A percentile compares a stretch with the other conserved stretches of the same genome.
These are phyloP conservation scores for Sapayoa aenigma DNA, from an alignment of 2,113 vertebrate species.

Conservation along the genomic window DNA sequence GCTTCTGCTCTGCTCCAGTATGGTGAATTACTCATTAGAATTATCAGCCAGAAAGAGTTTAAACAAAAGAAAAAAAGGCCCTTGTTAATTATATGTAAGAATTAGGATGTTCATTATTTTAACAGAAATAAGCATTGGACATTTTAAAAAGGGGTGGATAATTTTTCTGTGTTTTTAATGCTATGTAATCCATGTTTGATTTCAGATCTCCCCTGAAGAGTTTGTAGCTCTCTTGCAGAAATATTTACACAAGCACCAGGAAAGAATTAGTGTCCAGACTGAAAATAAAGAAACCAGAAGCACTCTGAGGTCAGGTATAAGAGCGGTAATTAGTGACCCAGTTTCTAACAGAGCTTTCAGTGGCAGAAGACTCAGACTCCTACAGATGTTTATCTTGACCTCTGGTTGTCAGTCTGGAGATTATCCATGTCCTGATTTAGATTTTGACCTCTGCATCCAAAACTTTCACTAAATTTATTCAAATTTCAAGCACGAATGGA, in stretches of 20 bases:
- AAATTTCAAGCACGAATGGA: neutral
- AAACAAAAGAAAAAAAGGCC: neutral
- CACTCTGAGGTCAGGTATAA: neutral
- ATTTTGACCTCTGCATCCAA: neutral
- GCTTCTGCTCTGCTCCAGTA: neutral
- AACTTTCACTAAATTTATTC: neutral
- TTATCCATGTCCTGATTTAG: neutral
- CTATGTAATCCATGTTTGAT: neutral
- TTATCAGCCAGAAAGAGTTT: neutral
- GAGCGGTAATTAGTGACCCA: neutral
- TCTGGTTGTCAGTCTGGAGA: neutral
- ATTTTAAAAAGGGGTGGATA: neutral
- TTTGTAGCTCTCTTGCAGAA: neutral
- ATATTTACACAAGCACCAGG: neutral
- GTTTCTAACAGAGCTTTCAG: neutral
- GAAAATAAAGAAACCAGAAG: conserved; percentile 5
- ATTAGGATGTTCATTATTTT: neutral
- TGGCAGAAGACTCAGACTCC: neutral
- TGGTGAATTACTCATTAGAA: neutral
- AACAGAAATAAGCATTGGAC: neutral
- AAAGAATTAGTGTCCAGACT: neutral
- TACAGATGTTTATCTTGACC: neutral
- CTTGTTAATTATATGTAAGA: neutral
- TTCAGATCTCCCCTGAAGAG: neutral
- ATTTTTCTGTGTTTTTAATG: neutral